Percentiles rank a stretch among this genome's conserved stretches.
Evolutionary conservation across 2,113 vertebrate species (phyloP).

Genomic region (Pelusios castaneus): DNA sequence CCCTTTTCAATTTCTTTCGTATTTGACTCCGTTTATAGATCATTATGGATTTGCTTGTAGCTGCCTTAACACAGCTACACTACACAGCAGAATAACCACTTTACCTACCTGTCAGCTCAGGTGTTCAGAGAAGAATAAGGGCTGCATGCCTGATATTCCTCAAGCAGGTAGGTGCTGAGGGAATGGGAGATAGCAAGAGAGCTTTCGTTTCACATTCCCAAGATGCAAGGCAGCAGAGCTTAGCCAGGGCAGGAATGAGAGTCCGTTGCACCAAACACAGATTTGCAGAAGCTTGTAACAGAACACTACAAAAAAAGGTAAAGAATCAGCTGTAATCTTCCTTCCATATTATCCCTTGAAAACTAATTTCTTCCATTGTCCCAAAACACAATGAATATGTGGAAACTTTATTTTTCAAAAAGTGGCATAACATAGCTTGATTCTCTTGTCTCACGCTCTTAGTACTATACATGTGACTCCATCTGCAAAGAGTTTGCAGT

Average conservation of each 20-base stretch:
- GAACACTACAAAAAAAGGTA: not conserved
- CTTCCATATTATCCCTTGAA: not conserved
- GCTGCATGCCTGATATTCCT: not conserved
- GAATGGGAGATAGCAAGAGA: not conserved
- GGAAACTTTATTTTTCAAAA: not conserved
- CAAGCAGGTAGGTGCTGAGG: rapidly evolving
- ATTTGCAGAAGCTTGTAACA: not conserved
- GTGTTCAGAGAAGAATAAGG: not conserved
- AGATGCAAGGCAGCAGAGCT: not conserved
- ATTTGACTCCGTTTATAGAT: rapidly evolving
- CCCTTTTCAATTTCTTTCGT: not conserved
- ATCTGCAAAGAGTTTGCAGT: constrained; percentile 64
- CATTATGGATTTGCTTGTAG: rapidly evolving
- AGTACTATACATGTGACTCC: constrained; percentile 38
- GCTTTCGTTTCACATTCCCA: not conserved
- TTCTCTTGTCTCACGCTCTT: not conserved
- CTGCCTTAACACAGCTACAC: rapidly evolving
- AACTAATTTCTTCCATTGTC: not conserved
- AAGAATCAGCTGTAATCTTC: not conserved
- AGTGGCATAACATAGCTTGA: not conserved
- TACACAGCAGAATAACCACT: not conserved
- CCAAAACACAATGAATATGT: not conserved
- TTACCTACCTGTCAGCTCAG: rapidly evolving
- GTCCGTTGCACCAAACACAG: too few species aligned
- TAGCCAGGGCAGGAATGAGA: not conserved